These are phyloP conservation scores for Zygaena filipendulae DNA, from an alignment of 2,888 invertebrate species.

Conservation along the genomic window DNA sequence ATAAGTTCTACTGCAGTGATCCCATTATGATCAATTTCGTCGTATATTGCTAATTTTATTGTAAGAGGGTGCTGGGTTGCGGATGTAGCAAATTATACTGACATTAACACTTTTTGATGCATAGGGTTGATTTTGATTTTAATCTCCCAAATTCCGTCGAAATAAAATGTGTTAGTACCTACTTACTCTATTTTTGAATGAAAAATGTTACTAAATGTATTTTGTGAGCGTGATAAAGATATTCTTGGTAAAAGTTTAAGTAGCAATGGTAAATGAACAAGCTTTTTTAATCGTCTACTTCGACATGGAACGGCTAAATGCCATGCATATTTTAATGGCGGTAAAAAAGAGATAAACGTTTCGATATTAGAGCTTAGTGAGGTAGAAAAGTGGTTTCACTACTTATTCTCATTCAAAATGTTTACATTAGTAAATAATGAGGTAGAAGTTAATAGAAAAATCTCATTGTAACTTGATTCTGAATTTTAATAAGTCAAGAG, in stretches of 20 bases:
- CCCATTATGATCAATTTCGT: constrained; percentile 39
- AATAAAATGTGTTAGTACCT: too few relatives aligned
- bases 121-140: constrained; percentile 26
- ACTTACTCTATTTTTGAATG: too few relatives aligned
- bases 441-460: too few relatives aligned
- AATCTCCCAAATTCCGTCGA: constrained; percentile 5
- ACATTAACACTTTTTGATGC: constrained; percentile 40
- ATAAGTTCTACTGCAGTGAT: constrained; percentile 24
- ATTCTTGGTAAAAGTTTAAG: constrained; percentile 5
- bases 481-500: too few relatives aligned
- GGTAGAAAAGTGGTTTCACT: too few relatives aligned
- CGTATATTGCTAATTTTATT: constrained; percentile 46
- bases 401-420: too few relatives aligned
- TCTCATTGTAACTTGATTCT: too few relatives aligned
- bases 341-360: too few relatives aligned
- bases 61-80: constrained; percentile 31
- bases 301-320: constrained; percentile 23
- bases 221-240: too few relatives aligned
- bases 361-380: too few relatives aligned
- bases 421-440: too few relatives aligned
- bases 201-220: too few relatives aligned
- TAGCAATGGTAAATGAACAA: constrained; percentile 7
- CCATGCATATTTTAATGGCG: constrained; percentile 34
- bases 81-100: constrained; percentile 47
- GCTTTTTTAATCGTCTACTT: constrained; percentile 5